Evolutionary conservation across 2,888 invertebrate species (phyloP), one percentile per base, ranked within the genome.

Genomic region (Ectemnius lituratus): DNA sequence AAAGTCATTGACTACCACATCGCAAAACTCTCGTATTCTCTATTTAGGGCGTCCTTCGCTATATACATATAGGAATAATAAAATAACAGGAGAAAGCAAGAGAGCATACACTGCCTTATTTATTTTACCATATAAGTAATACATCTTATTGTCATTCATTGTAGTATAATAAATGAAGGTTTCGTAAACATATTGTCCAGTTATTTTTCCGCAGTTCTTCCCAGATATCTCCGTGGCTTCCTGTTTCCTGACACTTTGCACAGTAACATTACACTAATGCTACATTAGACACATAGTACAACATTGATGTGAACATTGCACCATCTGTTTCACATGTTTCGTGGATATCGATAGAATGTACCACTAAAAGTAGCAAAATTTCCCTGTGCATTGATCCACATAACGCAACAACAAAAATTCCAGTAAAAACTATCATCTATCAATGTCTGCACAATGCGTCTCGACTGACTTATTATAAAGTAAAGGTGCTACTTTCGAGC

Each of bases 81-180:
- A 77, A 67, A 63, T 67, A 71, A 67, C 60, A 70, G 68, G 73
- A 72, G 37, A 78, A 82, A 81, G 78, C 81, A 78, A 82, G 79
- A 81, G 83, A 85, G 80, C 84, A 86, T 87, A 86, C 89, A 90
- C 89, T 90, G 90, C 89, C 90, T 90, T 89, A 89, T 90, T 89
- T 90, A 90, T 90, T 89, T 89, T 88, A 88, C 85, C 81, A 82
- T 77, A 85, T 88, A 88, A 83, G 85, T 86, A 85, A 86, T 84
- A 86, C 84, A 86, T 79, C 86, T 86, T 84, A 87, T 87, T 87
- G 84, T 88, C 88, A 87, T 85, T 86, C 81, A 87, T 78, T 82
- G 81, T 86, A 87, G 83, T 76, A 81, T 84, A 89, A 87, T 89
- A 88, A 89, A 89, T 76, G 78, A 78, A 81, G 86, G 80, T 86